Evolutionary conservation across 2,888 invertebrate genomes (phyloP).

Genomic region (Adela reaumurella): DNA sequence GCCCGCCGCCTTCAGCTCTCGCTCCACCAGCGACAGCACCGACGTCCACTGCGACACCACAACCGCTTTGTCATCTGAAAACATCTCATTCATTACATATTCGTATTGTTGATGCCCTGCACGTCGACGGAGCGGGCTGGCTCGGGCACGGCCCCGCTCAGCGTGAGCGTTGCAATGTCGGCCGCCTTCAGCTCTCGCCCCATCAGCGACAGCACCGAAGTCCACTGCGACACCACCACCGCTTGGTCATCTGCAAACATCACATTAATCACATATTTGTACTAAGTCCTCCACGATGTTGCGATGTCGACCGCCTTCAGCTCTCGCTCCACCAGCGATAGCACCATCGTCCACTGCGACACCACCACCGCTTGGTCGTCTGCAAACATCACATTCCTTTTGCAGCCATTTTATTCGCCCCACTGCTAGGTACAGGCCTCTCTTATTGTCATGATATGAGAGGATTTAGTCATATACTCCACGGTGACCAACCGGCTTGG

Average conservation of each 20-base stretch:
- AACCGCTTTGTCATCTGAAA: conserved; percentile 65
- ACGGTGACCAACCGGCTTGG: too few relatives aligned
- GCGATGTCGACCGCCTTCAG: conserved; percentile 49
- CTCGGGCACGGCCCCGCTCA: conserved; percentile 75
- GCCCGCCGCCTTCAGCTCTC: conserved; percentile 52
- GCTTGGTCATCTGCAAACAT: conserved; percentile 61
- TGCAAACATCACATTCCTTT: too few relatives aligned
- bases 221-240: conserved; percentile 93
- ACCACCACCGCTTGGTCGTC: conserved; percentile 80
- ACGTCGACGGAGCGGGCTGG: conserved; percentile 68
- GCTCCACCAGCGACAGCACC: conserved; percentile 69
- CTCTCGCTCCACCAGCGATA: conserved; percentile 68
- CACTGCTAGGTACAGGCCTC: too few relatives aligned
- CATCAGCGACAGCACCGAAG: conserved; percentile 72
- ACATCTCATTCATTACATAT: too few relatives aligned
- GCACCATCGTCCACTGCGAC: conserved; percentile 88
- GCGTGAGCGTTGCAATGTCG: conserved; percentile 56
- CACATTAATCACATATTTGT: too few relatives aligned
- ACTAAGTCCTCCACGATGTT: too few relatives aligned
- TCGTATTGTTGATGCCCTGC: conserved; percentile 67
- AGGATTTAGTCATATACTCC: too few relatives aligned
- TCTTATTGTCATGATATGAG: too few relatives aligned
- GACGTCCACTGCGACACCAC: conserved; percentile 94
- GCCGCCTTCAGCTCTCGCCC: conserved; percentile 12
- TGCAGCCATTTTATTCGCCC: too few relatives aligned